phyloP scores from a whole-genome alignment of 1,140 invertebrate species.

The Bathynomus jamesi region DNA sequence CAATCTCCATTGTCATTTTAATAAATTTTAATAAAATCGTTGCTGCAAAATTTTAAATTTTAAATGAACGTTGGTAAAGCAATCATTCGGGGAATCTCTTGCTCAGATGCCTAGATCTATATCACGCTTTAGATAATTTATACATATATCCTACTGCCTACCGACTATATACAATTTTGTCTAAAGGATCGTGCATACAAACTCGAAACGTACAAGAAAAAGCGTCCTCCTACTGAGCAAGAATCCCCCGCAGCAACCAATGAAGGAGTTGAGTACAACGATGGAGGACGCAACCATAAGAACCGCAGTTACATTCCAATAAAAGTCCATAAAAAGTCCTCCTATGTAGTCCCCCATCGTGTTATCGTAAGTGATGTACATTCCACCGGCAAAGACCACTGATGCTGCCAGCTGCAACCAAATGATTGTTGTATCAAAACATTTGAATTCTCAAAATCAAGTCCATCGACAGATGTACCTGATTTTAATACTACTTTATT shows the following conservation, averaged over 20 bases:
- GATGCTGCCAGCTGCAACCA: too few relatives aligned
- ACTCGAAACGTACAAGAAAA: too few relatives aligned
- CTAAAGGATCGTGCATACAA: too few relatives aligned
- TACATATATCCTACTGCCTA: too few relatives aligned
- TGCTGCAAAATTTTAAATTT: too few relatives aligned
- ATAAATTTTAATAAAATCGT: too few relatives aligned
- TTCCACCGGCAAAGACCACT: background rate
- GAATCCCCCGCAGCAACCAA: background rate
- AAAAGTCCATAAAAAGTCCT: background rate
- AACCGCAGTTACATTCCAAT: background rate
- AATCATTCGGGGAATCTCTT: too few relatives aligned
- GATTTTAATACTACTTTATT: background rate
- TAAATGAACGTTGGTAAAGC: too few relatives aligned
- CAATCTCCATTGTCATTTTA: too few relatives aligned
- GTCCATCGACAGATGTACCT: background rate
- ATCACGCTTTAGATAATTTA: too few relatives aligned
- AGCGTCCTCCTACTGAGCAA: background rate
- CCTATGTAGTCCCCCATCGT: background rate
- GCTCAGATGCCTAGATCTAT: too few relatives aligned
- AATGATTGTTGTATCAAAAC: background rate
- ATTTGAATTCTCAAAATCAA: background rate
- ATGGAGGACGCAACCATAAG: background rate
- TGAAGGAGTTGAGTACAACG: background rate
- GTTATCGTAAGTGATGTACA: background rate
- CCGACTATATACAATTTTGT: too few relatives aligned